Percentiles rank a stretch among this genome's conserved stretches.
Conservation (phyloP, 1,140 invertebrate genomes). For the Venustaconcha ellipsiformis region DNA sequence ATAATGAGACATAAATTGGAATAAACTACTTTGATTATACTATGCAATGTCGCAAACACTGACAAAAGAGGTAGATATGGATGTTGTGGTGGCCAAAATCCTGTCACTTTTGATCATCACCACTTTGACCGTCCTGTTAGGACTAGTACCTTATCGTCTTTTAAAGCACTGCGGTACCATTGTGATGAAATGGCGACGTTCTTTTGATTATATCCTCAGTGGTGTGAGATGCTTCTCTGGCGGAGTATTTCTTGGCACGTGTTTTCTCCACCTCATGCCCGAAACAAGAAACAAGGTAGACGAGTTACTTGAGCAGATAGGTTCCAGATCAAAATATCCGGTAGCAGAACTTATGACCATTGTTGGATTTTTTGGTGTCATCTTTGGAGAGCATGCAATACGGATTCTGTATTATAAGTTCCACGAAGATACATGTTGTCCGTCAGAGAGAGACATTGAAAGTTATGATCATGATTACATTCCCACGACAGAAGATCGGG, state of each 20-base stretch:
- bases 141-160: constrained; percentile 53
- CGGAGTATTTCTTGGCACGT: constrained; percentile 74
- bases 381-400: constrained; percentile 72
- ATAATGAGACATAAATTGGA: too few relatives aligned
- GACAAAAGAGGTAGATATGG: constrained; percentile 50
- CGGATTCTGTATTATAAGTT: constrained; percentile 39
- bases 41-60: constrained; percentile 13
- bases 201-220: constrained; percentile 54
- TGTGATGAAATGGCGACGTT: constrained; percentile 44
- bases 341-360: constrained; percentile 73
- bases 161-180: constrained; percentile 45
- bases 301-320: constrained; percentile 52
- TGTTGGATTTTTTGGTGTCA: constrained; percentile 74
- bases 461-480: constrained; percentile 22
- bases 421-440: constrained; percentile 25
- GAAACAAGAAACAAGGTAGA: constrained; percentile 70
- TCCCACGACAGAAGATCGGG: constrained; percentile 19
- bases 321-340: constrained; percentile 69
- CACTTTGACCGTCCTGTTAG: constrained; percentile 51
- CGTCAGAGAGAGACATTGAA: constrained; percentile 11
- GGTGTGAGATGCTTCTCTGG: constrained; percentile 72
- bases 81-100: constrained; percentile 63
- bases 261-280: constrained; percentile 73
- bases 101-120: constrained; percentile 56
- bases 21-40: too few relatives aligned